Evolutionary conservation across 2,113 vertebrate genomes (phyloP).

Genomic region (Stigmatopora nigra): DNA sequence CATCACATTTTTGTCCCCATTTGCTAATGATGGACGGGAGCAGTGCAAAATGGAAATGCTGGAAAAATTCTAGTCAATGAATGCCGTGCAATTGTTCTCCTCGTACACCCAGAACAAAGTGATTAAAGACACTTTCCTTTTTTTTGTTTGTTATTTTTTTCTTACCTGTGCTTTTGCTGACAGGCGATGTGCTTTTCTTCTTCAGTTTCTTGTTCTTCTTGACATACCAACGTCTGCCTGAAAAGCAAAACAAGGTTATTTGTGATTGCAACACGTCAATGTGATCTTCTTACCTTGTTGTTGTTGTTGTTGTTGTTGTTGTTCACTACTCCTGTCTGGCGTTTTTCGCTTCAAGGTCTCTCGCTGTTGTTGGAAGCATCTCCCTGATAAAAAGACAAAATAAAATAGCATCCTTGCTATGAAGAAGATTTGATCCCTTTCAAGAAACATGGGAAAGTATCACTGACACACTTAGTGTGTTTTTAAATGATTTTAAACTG

Average conservation of each 20-base stretch:
- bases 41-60: neutral
- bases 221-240: constrained; percentile 88
- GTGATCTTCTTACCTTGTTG: constrained; percentile 70
- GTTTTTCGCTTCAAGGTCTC: constrained; percentile 91
- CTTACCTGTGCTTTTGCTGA: constrained; percentile 83
- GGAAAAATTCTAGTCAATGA: neutral
- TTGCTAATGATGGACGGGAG: neutral
- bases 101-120: no score
- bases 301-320: no score
- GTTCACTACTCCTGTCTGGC: constrained; percentile 84
- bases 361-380: constrained; percentile 93
- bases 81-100: neutral
- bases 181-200: constrained; percentile 80
- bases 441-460: no score
- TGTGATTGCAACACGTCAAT: neutral
- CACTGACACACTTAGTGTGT: neutral
- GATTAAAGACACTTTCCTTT: neutral
- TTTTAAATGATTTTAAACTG: neutral
- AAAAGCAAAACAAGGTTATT: constrained; percentile 6
- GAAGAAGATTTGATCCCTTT: constrained; percentile 12
- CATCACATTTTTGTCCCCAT: constrained; percentile 2
- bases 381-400: constrained; percentile 68
- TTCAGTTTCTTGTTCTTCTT: constrained; percentile 92
- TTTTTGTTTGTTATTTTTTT: no score
- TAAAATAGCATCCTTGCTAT: neutral